Conservation (phyloP, 2,797 vertebrate species). For the Acanthornis magna region DNA sequence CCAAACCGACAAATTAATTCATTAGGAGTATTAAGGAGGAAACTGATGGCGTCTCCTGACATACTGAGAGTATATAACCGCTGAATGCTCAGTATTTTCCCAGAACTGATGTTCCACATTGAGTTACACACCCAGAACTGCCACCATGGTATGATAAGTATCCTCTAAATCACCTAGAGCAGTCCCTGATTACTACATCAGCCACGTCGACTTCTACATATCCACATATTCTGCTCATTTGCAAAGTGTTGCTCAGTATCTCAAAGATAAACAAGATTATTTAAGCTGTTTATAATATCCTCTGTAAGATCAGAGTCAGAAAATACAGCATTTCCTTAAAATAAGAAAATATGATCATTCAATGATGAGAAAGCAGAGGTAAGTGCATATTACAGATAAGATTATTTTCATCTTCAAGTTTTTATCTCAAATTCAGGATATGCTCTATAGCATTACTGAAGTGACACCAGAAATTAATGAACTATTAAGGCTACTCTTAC, state of each 20-base stretch:
- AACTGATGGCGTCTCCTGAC: neutral
- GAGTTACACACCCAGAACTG: neutral
- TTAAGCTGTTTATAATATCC: neutral
- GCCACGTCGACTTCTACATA: rapidly evolving
- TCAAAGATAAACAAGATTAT: neutral
- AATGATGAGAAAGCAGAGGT: neutral
- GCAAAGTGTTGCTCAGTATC: neutral
- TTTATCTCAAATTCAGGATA: neutral
- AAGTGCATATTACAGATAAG: neutral
- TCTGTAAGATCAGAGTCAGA: neutral
- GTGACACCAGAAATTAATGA: neutral
- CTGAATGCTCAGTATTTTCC: neutral
- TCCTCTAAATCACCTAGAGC: neutral
- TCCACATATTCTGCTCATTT: neutral
- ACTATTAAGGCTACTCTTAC: neutral
- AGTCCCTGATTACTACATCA: neutral
- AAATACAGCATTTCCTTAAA: neutral
- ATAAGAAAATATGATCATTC: neutral
- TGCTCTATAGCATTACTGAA: rapidly evolving
- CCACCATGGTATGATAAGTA: rapidly evolving
- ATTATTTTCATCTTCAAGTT: neutral
- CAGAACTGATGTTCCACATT: neutral
- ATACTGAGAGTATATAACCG: neutral
- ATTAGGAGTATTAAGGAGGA: neutral
- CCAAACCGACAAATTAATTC: neutral